Base-by-base conservation (phyloP, 2,113 vertebrate genomes). In the Tetrao urogallus region DNA sequence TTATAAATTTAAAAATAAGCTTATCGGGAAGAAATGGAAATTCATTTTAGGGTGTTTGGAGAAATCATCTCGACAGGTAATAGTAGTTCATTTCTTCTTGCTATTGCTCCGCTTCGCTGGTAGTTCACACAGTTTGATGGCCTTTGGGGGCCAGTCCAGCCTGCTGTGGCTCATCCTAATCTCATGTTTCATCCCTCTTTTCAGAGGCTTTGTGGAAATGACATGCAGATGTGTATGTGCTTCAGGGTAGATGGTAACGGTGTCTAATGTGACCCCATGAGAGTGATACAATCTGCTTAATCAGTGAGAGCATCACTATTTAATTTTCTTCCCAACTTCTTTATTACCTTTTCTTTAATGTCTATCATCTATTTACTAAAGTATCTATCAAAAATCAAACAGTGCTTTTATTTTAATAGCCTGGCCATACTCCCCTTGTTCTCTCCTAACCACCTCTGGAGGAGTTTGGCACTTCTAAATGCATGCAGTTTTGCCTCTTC, bases 121-220 rank as follows among this genome's bases (percentile, higher is more conserved):
- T 30, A 48, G 88, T 57, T 86, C 78, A 77, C 63, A 57, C 0
- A 2, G 32, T 88, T 90, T 82, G 79, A 21, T 77, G 94, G 90
- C 89, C 93, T 97, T 95, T 57, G 88, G 86, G 57, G 97, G 89
- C 88, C 70, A 82, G 6, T 73, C 90, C 60, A 95, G 93, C 81
- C 90, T 82, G 94, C 79, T 96, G 95, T 78, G 80, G 43, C 88
- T 95, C 84, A 48, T 91, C 40, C 27, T 85, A 91, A 93, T 87
- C 96, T 95, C 88, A 72, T 90, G 70, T 87, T 90, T 97, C 92
- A 96, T 92, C 91, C 91, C 61, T 82, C 85, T 60, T 95, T 97
- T 88, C 82, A 63, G 89, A 84, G 92, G 90, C 90, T 97, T 96
- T 94, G 75, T 97, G 95, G 96, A 98, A 97, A 96, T 91, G 57